Evolutionary conservation across 2,888 invertebrate genomes (phyloP), one percentile per base, ranked within the genome.

Genomic region (Perizoma flavofasciatum): DNA sequence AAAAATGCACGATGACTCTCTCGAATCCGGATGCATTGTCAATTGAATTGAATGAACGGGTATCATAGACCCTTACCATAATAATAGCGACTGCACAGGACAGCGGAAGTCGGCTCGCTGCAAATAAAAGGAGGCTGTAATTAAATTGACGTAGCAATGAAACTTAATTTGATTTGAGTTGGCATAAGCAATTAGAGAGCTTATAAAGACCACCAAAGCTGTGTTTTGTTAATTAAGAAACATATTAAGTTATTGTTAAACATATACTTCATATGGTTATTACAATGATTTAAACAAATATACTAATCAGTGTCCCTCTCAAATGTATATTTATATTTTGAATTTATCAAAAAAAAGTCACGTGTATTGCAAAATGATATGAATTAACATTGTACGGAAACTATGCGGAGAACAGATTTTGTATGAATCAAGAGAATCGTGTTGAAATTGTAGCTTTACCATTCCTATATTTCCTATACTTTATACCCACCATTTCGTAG

Each of bases 31-130:
- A 7, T 37, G 37, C 37, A 37, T 6, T 37, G 44, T 22, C 44
- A 44, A 22, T 22, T 44, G 3, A 3, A 5, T 44, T 44, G 33
- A 46, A 46, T 46, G 7, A 46, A 46, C 9, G n/a, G n/a, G 46
- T 33, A 32, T 22, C 49, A 49, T 32, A 43, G 8, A 9, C 49
- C 49, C n/a, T 33, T 32, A 43, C 9, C 6, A 11, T 45, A 54
- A 59, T 59, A 6, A 41, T 35, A 59, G 49, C 40, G 7, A 49
- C 53, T 34, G 34, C 49, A 22, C 22, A 34, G n/a, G 46, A 34
- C 40, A 6, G 35, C 35, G 54, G 54, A 59, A 54, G 59, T 54
- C 59, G 54, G 59, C 54, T 44, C 35, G 10, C 8, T 4, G n/a
- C 34, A 22, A 45, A 48, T 51, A 9, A 35, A 55, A 37, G 48